A percentile compares a stretch with the other conserved stretches of the same genome.
phyloP scores from a whole-genome alignment of 2,888 invertebrate species.

The Chymomyza procnemis region DNA sequence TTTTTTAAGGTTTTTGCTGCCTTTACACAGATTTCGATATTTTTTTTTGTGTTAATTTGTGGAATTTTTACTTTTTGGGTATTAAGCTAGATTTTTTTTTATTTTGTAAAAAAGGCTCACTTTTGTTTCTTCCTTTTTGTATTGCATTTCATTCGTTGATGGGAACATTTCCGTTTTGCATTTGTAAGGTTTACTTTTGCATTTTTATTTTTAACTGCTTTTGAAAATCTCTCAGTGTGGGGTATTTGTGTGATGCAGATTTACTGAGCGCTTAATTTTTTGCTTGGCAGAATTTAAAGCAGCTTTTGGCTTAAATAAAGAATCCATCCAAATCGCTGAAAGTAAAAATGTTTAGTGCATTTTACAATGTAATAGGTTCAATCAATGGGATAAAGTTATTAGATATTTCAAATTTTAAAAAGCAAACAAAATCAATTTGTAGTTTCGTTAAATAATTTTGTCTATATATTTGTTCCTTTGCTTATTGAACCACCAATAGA shows the following conservation, averaged over 20 bases:
- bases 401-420: too few species aligned
- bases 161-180: slow-evolving; percentile 64
- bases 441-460: too few species aligned
- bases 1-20: slow-evolving; percentile 63
- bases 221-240: slow-evolving; percentile 8
- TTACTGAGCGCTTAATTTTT: slow-evolving; percentile 7
- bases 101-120: slow-evolving; percentile 36
- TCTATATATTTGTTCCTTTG: too few species aligned
- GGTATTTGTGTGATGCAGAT: slow-evolving; percentile 43
- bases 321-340: background rate
- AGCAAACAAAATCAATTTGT: too few species aligned
- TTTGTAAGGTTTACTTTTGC: slow-evolving; percentile 57
- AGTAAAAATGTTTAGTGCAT: background rate
- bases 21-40: slow-evolving; percentile 54
- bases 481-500: too few species aligned
- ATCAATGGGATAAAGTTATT: too few species aligned
- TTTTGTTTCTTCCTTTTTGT: slow-evolving; percentile 21
- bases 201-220: background rate
- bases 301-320: background rate
- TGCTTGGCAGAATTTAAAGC: background rate
- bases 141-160: slow-evolving; percentile 26
- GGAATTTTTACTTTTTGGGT: slow-evolving; percentile 35
- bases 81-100: slow-evolving; percentile 65
- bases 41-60: slow-evolving; percentile 33
- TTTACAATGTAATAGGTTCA: too few species aligned